phyloP scores from a whole-genome alignment of 2,797 vertebrate species.

The Steatocranus sp. region DNA sequence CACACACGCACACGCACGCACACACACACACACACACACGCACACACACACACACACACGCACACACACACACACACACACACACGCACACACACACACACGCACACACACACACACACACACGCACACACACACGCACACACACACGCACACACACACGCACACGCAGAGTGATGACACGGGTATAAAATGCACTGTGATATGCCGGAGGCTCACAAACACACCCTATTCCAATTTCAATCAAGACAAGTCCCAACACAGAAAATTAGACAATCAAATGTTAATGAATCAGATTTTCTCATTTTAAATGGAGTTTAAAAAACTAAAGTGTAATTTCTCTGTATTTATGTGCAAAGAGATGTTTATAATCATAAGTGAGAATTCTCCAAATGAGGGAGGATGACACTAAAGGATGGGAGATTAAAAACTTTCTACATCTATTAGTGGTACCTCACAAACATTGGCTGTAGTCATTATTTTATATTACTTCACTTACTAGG shows the following conservation, averaged over 20 bases:
- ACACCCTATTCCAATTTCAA: slow-evolving; percentile 4
- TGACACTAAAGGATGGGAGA: neutral
- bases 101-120: neutral
- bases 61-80: neutral
- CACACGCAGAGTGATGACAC: neutral
- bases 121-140: no score
- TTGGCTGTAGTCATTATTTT: neutral
- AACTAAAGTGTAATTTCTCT: neutral
- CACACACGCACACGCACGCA: neutral
- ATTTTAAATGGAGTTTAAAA: neutral
- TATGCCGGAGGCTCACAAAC: neutral
- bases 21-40: neutral
- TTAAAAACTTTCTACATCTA: neutral
- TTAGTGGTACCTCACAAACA: neutral
- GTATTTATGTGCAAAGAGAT: neutral
- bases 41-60: neutral
- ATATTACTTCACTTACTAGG: neutral
- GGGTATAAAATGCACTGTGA: neutral
- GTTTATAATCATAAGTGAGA: neutral
- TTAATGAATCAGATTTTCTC: neutral
- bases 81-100: no score
- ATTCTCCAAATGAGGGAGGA: neutral
- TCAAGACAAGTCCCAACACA: neutral
- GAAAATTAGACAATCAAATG: neutral
- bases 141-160: no score